Percentiles rank a stretch among this genome's conserved stretches.
Conservation (phyloP, 2,797 vertebrate genomes). For the Macropodus opercularis region DNA sequence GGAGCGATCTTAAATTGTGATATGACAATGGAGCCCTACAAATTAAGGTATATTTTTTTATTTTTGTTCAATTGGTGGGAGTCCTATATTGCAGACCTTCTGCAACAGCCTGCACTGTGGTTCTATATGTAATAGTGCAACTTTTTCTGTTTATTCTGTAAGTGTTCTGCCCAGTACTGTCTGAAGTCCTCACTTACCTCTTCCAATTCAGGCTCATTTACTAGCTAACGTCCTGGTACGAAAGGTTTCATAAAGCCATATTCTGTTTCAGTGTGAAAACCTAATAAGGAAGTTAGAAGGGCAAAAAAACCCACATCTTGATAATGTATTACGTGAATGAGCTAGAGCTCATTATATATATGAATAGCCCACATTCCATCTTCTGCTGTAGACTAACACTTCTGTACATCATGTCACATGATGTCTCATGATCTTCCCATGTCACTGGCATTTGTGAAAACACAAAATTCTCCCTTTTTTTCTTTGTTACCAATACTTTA, state of each 20-base stretch:
- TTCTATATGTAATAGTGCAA: neutral
- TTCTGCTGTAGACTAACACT: constrained; percentile 8
- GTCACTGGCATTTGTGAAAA: constrained; percentile 4
- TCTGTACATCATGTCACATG: constrained; percentile 12
- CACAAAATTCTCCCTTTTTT: neutral
- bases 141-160: neutral
- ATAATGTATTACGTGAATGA: constrained; percentile 46
- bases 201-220: constrained; percentile 16
- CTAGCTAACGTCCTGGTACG: constrained; percentile 8
- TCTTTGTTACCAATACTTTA: neutral
- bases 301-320: constrained; percentile 20
- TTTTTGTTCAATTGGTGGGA: neutral
- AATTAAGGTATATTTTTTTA: constrained; percentile 8
- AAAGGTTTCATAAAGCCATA: constrained; percentile 2
- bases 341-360: constrained; percentile 34
- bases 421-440: constrained; percentile 1
- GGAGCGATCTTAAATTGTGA: neutral
- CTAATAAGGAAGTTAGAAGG: constrained; percentile 32
- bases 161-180: neutral
- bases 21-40: neutral
- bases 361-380: constrained; percentile 14
- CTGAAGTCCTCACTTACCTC: neutral
- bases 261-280: constrained; percentile 22
- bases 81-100: too few relatives aligned
- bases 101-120: too few relatives aligned